Evolutionary conservation across 2,888 invertebrate species (phyloP).

Genomic region (Aricia artaxerxes): DNA sequence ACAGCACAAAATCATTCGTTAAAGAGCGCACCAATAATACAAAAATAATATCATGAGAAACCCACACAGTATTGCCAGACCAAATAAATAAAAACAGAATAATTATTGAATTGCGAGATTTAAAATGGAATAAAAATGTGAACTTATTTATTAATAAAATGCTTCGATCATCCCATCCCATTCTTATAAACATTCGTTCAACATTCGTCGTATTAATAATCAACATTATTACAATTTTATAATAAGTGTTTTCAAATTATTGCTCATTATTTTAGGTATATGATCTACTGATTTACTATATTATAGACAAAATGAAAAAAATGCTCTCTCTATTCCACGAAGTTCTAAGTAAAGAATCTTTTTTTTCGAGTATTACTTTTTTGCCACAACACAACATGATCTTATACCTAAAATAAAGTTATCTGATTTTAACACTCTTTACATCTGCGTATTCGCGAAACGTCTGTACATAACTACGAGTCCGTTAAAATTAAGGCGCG

Average conservation of each 20-base stretch:
- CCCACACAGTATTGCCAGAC: not conserved
- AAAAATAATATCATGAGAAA: constrained; percentile 1
- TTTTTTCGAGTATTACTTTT: not conserved
- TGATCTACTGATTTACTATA: not conserved
- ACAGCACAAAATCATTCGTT: not conserved
- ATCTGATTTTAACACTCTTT: not conserved
- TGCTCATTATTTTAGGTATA: not conserved
- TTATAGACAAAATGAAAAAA: too few species aligned
- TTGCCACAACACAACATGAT: not conserved
- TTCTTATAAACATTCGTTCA: not conserved
- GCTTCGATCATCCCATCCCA: not conserved
- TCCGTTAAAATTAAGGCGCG: too few species aligned
- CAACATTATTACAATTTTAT: constrained; percentile 6
- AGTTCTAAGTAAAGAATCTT: not conserved
- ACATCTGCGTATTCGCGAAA: too few species aligned
- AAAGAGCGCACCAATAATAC: not conserved
- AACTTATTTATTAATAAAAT: not conserved
- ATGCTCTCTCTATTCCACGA: not conserved
- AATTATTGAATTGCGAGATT: not conserved
- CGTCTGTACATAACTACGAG: too few species aligned
- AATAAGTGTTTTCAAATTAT: not conserved
- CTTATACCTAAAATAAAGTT: not conserved
- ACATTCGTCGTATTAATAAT: constrained; percentile 12
- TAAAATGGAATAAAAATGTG: not conserved
- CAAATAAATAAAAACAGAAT: not conserved